Evolutionary conservation across 1,140 invertebrate species (phyloP).

Genomic region (Drosophila azteca): DNA sequence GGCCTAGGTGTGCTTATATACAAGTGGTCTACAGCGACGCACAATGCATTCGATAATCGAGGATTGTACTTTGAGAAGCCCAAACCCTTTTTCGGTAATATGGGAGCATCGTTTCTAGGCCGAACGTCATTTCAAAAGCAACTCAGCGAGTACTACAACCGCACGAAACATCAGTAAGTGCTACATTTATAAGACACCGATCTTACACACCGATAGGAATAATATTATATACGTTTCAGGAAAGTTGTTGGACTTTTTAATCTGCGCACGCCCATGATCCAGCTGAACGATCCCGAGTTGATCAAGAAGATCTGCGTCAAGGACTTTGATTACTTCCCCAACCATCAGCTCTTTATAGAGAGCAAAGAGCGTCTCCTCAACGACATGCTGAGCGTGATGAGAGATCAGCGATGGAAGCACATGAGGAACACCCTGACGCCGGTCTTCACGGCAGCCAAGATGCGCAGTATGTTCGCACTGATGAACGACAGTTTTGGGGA

Average conservation of each 20-base stretch:
- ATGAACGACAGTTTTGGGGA: slow-evolving; percentile 82
- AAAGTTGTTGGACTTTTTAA: slow-evolving; percentile 85
- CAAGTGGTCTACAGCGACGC: slow-evolving; percentile 55
- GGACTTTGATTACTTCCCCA: slow-evolving; percentile 87
- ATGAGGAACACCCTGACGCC: slow-evolving; percentile 86
- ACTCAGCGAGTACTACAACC: slow-evolving; percentile 52
- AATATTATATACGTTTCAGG: slow-evolving; percentile 56
- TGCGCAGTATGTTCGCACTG: slow-evolving; percentile 85
- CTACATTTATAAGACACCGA: neutral
- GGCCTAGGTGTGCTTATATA: slow-evolving; percentile 37
- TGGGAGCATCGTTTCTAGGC: slow-evolving; percentile 51
- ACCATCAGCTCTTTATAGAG: slow-evolving; percentile 84
- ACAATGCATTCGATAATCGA: slow-evolving; percentile 73
- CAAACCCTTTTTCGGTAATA: slow-evolving; percentile 76
- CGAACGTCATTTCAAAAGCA: slow-evolving; percentile 57
- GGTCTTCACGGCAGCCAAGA: slow-evolving; percentile 86
- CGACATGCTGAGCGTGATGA: slow-evolving; percentile 85
- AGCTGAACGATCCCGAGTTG: slow-evolving; percentile 86
- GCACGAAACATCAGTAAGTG: slow-evolving; percentile 65
- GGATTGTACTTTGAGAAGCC: slow-evolving; percentile 79
- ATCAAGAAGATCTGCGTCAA: slow-evolving; percentile 87
- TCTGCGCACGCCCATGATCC: slow-evolving; percentile 84
- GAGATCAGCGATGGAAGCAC: slow-evolving; percentile 85
- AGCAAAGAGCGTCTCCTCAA: slow-evolving; percentile 85
- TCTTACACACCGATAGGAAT: no score